Evolutionary conservation across 2,888 invertebrate species (phyloP), one percentile per base, ranked within the genome.

Genomic region (Ichneumoninae sp.): DNA sequence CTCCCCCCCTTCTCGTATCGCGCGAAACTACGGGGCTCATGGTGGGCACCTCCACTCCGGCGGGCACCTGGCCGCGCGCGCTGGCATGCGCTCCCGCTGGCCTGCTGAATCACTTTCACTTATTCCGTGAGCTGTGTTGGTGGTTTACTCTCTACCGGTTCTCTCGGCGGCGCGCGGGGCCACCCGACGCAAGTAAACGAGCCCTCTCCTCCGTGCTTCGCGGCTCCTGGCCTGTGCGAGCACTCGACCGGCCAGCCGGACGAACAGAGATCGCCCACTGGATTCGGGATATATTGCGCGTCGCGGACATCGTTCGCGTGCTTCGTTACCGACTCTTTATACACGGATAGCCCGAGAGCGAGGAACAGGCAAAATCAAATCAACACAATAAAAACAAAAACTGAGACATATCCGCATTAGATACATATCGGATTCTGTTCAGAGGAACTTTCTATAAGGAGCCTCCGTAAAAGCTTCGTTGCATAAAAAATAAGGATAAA

Each of bases 101-200:
- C 74, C 74, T 69, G 86, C 86, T 86, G 83, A 86, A 87, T 93
- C 93, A 93, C 92, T 93, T 92, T 92, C 93, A 92, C 93, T 93
- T 92, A 91, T 91, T 89, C 92, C 91, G 91, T 90, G 91, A 89
- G 89, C 88, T 90, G 90, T 90, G 91, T 91, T 89, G 90, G 90
- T 91, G 85, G 85, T 80, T 86, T 83, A 87, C 87, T 84, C 81
- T 81, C 84, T 83, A 86, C 72, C 85, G 77, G 82, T 75, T 79
- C 68, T 52, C 33, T 79, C 83, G 70, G 30, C 57, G 75, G 77
- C 72, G 44, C 62, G 75, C 74, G 69, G 62, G 72, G 52, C 44
- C 40, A 50, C 70, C 44, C 60, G 50, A 50, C 47, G 16, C 62
- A 22, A 44, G 26, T 72, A 47, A 65, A 65, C 47, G 47, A 19